Conservation (phyloP, 2,797 vertebrate species). For the Rhinoraja longicauda region DNA sequence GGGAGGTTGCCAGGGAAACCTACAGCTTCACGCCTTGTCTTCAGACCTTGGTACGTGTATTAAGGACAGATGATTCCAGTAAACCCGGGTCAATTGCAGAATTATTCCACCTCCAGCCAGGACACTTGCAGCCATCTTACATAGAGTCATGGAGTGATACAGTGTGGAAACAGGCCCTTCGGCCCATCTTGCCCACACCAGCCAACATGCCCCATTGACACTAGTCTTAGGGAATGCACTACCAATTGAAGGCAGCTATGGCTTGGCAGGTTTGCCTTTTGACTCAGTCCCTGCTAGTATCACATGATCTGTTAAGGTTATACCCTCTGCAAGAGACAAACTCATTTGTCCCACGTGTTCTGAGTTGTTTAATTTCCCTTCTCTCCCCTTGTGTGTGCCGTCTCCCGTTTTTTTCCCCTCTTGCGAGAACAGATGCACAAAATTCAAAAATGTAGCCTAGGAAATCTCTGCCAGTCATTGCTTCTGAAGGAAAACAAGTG, state of each 20-base stretch:
- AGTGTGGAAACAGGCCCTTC: too few relatives aligned
- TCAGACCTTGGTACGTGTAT: not conserved
- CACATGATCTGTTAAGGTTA: not conserved
- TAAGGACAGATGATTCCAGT: not conserved
- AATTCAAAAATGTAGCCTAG: not conserved
- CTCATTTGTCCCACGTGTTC: not conserved
- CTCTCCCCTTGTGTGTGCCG: not conserved
- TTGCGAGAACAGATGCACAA: not conserved
- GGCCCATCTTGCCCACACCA: too few relatives aligned
- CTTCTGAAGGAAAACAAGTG: not conserved
- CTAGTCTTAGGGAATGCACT: not conserved
- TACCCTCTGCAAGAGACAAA: not conserved
- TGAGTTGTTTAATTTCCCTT: not conserved
- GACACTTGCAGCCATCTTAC: not conserved
- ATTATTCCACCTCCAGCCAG: not conserved
- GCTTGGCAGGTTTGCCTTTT: not conserved
- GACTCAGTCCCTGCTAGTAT: not conserved
- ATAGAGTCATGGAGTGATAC: not conserved
- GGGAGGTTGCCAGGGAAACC: not conserved
- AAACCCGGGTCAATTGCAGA: not conserved
- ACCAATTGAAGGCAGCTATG: not conserved
- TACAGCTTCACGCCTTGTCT: not conserved
- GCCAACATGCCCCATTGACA: too few relatives aligned
- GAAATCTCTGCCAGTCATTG: not conserved
- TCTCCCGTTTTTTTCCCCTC: not conserved